Conservation (phyloP, 23 tunicate genomes). For the Trididemnum nubilum region DNA sequence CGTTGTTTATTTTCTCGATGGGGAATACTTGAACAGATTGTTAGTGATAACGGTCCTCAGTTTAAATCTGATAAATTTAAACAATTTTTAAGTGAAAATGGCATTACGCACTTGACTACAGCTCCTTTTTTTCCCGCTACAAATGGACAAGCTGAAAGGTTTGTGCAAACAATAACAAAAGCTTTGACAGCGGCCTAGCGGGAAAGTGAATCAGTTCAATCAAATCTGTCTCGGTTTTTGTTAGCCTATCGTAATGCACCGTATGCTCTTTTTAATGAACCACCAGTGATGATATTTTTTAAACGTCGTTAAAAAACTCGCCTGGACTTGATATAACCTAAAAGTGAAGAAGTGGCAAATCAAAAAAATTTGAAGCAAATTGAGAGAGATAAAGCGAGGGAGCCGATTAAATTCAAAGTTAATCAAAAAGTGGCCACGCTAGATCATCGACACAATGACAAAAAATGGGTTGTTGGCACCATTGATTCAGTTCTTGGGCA, state of each 20-base stretch:
- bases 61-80: too few species aligned
- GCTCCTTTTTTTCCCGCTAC: too few species aligned
- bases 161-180: too few species aligned
- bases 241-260: neutral
- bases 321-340: neutral
- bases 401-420: neutral
- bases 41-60: too few species aligned
- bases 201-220: neutral
- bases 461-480: slow-evolving; percentile 6
- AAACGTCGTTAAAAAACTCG: neutral
- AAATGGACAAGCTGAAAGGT: too few species aligned
- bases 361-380: neutral
- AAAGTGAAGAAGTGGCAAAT: neutral
- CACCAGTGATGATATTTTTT: neutral
- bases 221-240: neutral
- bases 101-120: too few species aligned
- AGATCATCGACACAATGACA: neutral
- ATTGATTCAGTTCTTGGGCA: neutral
- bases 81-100: too few species aligned
- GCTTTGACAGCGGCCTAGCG: too few species aligned
- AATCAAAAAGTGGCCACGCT: neutral
- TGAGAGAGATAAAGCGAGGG: neutral
- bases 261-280: neutral
- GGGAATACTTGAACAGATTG: too few species aligned
- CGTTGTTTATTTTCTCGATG: too few species aligned